Percentiles rank a stretch among this genome's conserved stretches.
Evolutionary conservation across 2,797 vertebrate species (phyloP).

Genomic region (Enteromius radiatus): DNA sequence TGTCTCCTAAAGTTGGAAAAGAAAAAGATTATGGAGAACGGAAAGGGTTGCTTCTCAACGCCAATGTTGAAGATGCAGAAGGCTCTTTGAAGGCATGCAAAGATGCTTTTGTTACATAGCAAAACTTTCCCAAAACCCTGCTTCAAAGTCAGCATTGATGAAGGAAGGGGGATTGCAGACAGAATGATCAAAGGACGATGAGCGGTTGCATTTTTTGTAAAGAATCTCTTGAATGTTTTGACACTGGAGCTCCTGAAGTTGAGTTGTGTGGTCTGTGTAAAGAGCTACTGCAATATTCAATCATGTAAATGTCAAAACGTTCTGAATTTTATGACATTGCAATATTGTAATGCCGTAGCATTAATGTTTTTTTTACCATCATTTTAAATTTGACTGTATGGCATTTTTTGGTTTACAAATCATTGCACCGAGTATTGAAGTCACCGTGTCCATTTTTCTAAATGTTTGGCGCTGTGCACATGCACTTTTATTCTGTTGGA

Average conservation of each 20-base stretch:
- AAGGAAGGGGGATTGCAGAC: neutral
- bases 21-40: neutral
- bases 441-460: neutral
- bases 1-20: slow-evolving; percentile 76
- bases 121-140: slow-evolving; percentile 9
- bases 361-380: neutral
- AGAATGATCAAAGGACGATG: slow-evolving; percentile 3
- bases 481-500: slow-evolving; percentile 38
- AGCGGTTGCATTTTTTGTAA: neutral
- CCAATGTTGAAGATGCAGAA: neutral
- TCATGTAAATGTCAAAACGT: neutral
- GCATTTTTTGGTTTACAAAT: slow-evolving; percentile 34
- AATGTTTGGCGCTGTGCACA: slow-evolving; percentile 22
- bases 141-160: slow-evolving; percentile 26
- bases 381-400: slow-evolving; percentile 23
- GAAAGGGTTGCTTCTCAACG: neutral
- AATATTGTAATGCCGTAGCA: neutral
- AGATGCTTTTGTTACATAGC: slow-evolving; percentile 8
- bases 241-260: neutral
- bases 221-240: slow-evolving; percentile 10
- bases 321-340: neutral
- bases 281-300: slow-evolving; percentile 11
- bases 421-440: slow-evolving; percentile 30
- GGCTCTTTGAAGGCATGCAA: neutral
- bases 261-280: slow-evolving; percentile 25